Evolutionary conservation across 2,888 invertebrate genomes (phyloP).

Genomic region (Parthenolecanium corni): DNA sequence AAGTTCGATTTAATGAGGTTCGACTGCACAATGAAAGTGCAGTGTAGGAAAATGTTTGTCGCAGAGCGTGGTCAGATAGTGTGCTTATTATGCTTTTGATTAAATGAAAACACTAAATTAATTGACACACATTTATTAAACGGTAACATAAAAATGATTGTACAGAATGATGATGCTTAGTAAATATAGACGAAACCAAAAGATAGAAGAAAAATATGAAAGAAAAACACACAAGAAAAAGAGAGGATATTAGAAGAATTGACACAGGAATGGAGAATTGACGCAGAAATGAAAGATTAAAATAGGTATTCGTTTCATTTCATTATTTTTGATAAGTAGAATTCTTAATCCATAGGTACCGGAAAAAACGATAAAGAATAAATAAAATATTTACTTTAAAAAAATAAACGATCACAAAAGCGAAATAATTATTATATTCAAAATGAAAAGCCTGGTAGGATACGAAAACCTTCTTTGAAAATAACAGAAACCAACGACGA

Average conservation of each 20-base stretch:
- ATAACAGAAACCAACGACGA: too few species aligned
- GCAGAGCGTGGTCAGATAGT: too few species aligned
- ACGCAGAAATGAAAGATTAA: neutral
- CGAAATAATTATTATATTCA: too few species aligned
- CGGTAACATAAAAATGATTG: slow-evolving; percentile 20
- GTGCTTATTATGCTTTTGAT: too few species aligned
- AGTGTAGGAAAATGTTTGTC: too few species aligned
- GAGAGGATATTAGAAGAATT: slow-evolving; percentile 7
- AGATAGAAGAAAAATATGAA: neutral
- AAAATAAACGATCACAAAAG: neutral
- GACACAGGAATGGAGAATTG: slow-evolving; percentile 19
- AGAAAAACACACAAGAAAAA: neutral
- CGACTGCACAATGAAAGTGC: too few species aligned
- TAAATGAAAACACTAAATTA: neutral
- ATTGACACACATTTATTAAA: slow-evolving; percentile 27
- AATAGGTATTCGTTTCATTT: neutral
- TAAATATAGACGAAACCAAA: neutral
- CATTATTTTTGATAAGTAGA: neutral
- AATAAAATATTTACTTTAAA: neutral
- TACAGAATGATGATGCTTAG: slow-evolving; percentile 14
- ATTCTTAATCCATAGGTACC: neutral
- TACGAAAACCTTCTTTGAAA: too few species aligned
- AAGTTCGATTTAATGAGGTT: too few species aligned
- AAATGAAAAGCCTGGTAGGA: too few species aligned
- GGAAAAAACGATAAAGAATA: neutral